A percentile compares a stretch with the other conserved stretches of the same genome.
Conservation (phyloP, 2,888 invertebrate species). For the Drosophila macrospina region DNA sequence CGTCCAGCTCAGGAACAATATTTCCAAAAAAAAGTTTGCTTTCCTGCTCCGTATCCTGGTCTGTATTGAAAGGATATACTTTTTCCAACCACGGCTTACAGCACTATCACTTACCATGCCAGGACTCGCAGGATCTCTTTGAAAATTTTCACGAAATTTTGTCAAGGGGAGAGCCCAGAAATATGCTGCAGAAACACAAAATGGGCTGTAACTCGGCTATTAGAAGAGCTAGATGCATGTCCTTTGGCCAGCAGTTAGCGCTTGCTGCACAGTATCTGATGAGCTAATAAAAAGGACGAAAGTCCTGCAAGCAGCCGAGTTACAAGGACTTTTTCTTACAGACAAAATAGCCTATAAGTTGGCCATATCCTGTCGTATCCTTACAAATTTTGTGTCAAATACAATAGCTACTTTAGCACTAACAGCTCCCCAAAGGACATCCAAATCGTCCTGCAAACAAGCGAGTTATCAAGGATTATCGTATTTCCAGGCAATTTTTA, state of each 20-base stretch:
- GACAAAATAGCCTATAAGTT: conserved; percentile 1
- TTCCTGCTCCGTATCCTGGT: neutral
- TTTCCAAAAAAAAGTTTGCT: neutral
- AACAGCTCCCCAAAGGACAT: conserved; percentile 4
- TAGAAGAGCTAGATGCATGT: conserved; percentile 3
- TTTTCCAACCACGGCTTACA: neutral
- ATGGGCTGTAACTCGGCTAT: conserved; percentile 3
- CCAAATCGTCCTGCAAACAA: neutral
- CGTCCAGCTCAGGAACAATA: neutral
- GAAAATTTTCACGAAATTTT: neutral
- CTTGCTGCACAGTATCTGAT: neutral
- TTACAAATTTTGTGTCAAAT: neutral
- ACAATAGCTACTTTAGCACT: neutral
- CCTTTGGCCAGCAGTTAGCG: conserved; percentile 6
- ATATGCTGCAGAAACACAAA: neutral
- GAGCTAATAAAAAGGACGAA: neutral
- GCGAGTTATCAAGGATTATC: conserved; percentile 6
- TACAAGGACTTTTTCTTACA: conserved; percentile 8
- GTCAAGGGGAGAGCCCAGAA: neutral
- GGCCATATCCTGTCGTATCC: conserved; percentile 9
- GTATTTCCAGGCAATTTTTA: neutral
- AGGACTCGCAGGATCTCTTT: neutral
- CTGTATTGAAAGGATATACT: neutral
- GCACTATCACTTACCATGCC: neutral
- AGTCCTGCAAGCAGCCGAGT: neutral